phyloP scores from a whole-genome alignment of 2,113 vertebrate species.

The Gulo gulo region DNA sequence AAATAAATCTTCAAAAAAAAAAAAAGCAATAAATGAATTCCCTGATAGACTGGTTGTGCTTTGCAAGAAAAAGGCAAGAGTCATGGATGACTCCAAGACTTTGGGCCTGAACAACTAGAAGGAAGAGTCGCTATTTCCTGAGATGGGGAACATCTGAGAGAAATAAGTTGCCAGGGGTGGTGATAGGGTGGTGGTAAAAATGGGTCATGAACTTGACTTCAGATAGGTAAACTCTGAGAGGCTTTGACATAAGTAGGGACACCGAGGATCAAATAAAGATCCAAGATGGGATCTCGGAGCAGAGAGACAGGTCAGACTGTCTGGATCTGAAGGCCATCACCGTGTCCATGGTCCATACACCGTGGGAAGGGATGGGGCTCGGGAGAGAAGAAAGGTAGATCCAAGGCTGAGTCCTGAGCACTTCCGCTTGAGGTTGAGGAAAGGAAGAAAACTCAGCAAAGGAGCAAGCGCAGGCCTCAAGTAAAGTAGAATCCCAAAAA shows the following conservation, averaged over 20 bases:
- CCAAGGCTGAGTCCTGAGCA: neutral
- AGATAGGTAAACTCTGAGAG: neutral
- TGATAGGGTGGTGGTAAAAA: neutral
- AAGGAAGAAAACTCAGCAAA: neutral
- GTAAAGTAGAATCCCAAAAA: neutral
- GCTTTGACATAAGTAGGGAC: neutral
- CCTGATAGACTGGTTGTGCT: neutral
- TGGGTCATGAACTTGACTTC: neutral
- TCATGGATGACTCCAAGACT: neutral
- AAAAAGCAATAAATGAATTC: neutral
- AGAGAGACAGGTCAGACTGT: neutral
- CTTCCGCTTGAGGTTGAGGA: neutral
- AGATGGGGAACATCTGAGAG: neutral
- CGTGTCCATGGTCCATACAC: neutral
- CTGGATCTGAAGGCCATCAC: neutral
- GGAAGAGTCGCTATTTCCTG: neutral
- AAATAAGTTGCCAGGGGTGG: neutral
- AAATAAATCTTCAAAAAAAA: neutral
- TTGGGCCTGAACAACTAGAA: neutral
- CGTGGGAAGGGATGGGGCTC: neutral
- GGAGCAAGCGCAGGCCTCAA: neutral
- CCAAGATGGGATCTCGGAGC: neutral
- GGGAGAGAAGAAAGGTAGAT: neutral
- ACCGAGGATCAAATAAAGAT: neutral
- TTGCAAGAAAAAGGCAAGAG: neutral